A percentile compares a stretch with the other conserved stretches of the same genome.
Evolutionary conservation across 2,888 invertebrate species (phyloP).

Genomic region (Acleris literana): DNA sequence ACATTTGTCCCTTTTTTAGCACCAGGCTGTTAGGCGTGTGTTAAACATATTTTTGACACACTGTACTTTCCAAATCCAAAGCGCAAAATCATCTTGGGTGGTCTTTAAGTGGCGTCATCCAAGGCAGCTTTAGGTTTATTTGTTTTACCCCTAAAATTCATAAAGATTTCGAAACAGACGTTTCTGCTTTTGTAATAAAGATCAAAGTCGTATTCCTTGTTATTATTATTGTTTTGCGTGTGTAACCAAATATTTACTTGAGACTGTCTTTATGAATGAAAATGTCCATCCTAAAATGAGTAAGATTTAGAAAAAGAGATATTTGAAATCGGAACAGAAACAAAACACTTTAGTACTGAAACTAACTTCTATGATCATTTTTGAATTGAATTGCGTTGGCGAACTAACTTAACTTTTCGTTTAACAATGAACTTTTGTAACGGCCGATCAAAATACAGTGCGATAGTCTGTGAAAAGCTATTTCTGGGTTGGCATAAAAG

Average conservation of each 20-base stretch:
- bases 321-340: neutral
- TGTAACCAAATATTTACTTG: slow-evolving; percentile 72
- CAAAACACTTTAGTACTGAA: neutral
- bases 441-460: no score
- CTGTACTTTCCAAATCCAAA: slow-evolving; percentile 38
- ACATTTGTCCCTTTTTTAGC: slow-evolving; percentile 29
- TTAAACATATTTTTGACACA: slow-evolving; percentile 37
- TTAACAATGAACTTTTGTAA: no score
- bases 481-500: no score
- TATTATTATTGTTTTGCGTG: slow-evolving; percentile 51
- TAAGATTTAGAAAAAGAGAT: slow-evolving; percentile 40
- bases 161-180: slow-evolving; percentile 11
- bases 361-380: no score
- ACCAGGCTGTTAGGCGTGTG: slow-evolving; percentile 34
- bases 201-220: slow-evolving; percentile 33
- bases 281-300: slow-evolving; percentile 60
- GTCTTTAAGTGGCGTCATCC: slow-evolving; percentile 77
- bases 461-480: no score
- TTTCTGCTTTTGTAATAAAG: neutral
- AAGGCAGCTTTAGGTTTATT: slow-evolving; percentile 66
- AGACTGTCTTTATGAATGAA: slow-evolving; percentile 78
- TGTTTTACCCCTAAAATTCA: slow-evolving; percentile 54
- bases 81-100: slow-evolving; percentile 78
- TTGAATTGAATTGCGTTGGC: no score
- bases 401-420: no score